phyloP scores from a whole-genome alignment of 2,888 invertebrate species.

The Dugesia japonica region DNA sequence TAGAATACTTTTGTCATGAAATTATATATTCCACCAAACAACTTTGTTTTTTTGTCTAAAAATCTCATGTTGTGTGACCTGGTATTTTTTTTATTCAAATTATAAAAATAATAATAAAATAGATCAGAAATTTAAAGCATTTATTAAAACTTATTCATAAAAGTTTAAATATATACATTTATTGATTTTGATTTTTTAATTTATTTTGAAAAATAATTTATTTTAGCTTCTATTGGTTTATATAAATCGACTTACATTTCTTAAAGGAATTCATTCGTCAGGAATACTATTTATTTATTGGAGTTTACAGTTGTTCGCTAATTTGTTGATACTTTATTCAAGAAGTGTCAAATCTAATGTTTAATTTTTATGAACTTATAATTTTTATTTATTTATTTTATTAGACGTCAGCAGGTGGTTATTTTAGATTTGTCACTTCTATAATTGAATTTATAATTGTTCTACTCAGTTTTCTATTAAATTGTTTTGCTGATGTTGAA shows the following conservation, averaged over 20 bases:
- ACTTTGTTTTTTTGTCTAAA: too few species aligned
- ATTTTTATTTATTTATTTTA: not conserved
- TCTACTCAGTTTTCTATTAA: not conserved
- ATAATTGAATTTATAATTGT: not conserved
- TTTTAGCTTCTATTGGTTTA: slow-evolving; percentile 12
- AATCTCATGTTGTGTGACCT: too few species aligned
- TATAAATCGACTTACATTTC: slow-evolving; percentile 21
- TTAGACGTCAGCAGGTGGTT: not conserved
- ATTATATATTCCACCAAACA: too few species aligned
- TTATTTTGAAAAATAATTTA: too few species aligned
- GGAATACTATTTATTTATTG: slow-evolving; percentile 28
- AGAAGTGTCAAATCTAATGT: not conserved
- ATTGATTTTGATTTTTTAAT: too few species aligned
- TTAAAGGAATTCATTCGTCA: slow-evolving; percentile 30
- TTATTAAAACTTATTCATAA: too few species aligned
- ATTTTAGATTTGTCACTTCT: not conserved
- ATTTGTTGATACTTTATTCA: not conserved
- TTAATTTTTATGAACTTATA: not conserved
- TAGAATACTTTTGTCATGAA: too few species aligned
- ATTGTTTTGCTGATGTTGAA: slow-evolving; percentile 20
- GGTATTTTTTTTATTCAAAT: too few species aligned
- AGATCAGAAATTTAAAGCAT: too few species aligned
- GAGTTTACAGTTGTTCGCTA: not conserved
- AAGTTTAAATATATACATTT: too few species aligned
- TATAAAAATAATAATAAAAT: too few species aligned